A percentile compares a stretch with the other conserved stretches of the same genome.
These are phyloP conservation scores for Plagodis dolabraria DNA, from an alignment of 2,888 invertebrate genomes.

Conservation along the genomic window DNA sequence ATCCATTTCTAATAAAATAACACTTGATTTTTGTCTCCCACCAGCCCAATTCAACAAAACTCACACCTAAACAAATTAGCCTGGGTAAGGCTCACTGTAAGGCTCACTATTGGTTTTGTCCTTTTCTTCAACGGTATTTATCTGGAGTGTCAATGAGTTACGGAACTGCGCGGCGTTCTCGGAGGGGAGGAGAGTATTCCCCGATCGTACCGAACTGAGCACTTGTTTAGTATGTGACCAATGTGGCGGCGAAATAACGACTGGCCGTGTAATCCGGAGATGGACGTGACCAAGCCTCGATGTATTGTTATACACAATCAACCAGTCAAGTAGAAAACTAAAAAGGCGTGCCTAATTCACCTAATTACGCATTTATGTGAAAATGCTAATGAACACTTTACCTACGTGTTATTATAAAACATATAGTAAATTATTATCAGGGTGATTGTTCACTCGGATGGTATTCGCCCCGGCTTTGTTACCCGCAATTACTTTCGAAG, in stretches of 20 bases:
- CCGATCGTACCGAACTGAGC: too few species aligned
- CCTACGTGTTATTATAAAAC: neutral
- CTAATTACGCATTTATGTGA: constrained; percentile 29
- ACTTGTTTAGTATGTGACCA: neutral
- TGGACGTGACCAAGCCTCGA: constrained; percentile 37
- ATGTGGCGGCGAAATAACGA: constrained; percentile 6
- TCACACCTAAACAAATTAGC: too few species aligned
- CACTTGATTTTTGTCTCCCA: too few species aligned
- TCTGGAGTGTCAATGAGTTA: too few species aligned
- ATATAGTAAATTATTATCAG: too few species aligned
- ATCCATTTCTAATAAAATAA: constrained; percentile 56
- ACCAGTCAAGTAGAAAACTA: constrained; percentile 54
- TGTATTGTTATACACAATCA: constrained; percentile 53
- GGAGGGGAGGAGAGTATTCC: too few species aligned
- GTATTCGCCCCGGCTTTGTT: neutral
- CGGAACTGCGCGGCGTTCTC: too few species aligned
- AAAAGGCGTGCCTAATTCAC: constrained; percentile 32
- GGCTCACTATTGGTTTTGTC: too few species aligned
- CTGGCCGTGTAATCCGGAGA: constrained; percentile 12
- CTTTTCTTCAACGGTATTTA: too few species aligned
- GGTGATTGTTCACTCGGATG: too few species aligned
- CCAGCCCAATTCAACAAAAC: too few species aligned
- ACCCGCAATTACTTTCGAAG: neutral
- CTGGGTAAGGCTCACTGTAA: too few species aligned
- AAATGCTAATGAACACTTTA: constrained; percentile 7